These are phyloP conservation scores for Rhagonycha lutea DNA, from an alignment of 2,888 invertebrate genomes.

Conservation along the genomic window DNA sequence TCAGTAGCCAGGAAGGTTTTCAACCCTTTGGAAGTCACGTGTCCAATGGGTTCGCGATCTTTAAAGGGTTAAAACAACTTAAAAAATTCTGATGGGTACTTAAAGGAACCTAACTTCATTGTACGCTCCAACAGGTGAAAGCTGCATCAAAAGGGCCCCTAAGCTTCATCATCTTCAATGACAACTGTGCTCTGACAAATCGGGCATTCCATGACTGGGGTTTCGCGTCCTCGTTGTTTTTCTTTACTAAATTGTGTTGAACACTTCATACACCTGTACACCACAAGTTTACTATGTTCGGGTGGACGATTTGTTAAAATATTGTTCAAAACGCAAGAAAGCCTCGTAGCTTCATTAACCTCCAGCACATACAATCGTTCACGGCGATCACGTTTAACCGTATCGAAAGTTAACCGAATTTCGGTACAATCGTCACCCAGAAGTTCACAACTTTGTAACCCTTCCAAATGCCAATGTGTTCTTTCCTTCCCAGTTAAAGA, in stretches of 20 bases:
- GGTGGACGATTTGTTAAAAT: constrained; percentile 39
- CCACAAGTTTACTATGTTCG: constrained; percentile 55
- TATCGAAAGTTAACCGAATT: constrained; percentile 65
- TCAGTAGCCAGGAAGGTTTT: neutral
- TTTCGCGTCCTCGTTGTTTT: constrained; percentile 31
- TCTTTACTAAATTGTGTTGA: constrained; percentile 64
- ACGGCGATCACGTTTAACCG: constrained; percentile 61
- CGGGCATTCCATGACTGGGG: constrained; percentile 56
- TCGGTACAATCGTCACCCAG: constrained; percentile 43
- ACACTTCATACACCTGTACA: constrained; percentile 67
- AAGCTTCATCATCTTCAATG: constrained; percentile 55
- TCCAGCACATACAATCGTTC: constrained; percentile 63
- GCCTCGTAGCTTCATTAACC: constrained; percentile 58
- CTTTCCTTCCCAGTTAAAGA: constrained; percentile 45
- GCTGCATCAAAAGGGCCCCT: neutral
- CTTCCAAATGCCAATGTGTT: constrained; percentile 58
- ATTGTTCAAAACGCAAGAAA: constrained; percentile 41
- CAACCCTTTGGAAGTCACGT: neutral
- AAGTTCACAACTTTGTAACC: constrained; percentile 58
- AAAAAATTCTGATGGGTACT: neutral
- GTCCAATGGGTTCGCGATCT: neutral
- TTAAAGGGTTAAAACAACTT: neutral
- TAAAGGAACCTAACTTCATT: neutral
- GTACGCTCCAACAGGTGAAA: neutral
- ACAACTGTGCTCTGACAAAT: constrained; percentile 64